Evolutionary conservation across 1,140 invertebrate genomes (phyloP), one percentile per base, ranked within the genome.

Genomic region (Ephestia elutella): DNA sequence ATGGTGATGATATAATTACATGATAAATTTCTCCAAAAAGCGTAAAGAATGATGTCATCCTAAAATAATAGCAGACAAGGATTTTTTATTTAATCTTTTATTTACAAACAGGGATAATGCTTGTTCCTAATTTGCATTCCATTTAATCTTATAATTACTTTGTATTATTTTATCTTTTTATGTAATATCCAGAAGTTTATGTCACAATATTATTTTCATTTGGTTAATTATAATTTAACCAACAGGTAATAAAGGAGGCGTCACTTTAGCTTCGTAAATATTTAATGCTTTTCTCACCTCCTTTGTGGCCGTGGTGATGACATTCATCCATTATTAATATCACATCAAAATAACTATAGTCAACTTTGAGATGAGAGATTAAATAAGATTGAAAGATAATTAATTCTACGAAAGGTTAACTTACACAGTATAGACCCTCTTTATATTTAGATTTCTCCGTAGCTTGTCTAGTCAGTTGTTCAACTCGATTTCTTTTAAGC

Each of bases 261-360:
- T 44, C 44, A 17, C 32, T 65, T 57, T 61, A 48, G 63, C 59
- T 61, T 49, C 21, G 56, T 65, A 51, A 61, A 65, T 65, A 65
- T 65, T 65, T 56, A 60, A 65, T 59, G 38, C 15, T 58, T 57
- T 58, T 57, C 54, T 56, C 54, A 17, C 56, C 53, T 54, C 21
- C 54, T 28, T 56, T 4, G 25, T 54, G 17, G 53, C 51, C 25
- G 35, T 51, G 15, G 54, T 54, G 51, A 61, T 59, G 51, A 50
- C 60, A 57, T 53, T 59, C 60, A 65, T 64, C n/a, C 38, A 57
- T 57, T 59, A 50, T 65, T 61, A 59, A 60, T 61, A 58, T 38
- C 59, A 30, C 38, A 59, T 44, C 38, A 44, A 44, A 15, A 15
- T 44, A 44, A 44, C 38, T 15, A 44, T 17, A 44, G 38, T 10